Conservation (phyloP, 2,888 invertebrate species). For the Deilephila porcellus region DNA sequence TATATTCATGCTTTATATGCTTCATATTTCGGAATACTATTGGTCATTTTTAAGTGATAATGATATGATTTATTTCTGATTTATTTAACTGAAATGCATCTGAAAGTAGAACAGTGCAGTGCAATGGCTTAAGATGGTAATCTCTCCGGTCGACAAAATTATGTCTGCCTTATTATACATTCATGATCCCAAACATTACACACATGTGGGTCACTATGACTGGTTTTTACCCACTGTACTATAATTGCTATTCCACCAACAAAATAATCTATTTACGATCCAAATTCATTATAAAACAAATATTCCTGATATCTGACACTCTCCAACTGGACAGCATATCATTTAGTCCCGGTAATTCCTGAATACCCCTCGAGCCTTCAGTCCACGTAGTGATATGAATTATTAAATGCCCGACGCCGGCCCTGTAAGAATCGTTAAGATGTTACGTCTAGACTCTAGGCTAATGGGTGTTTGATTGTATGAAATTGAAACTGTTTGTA, state of each 20-base stretch:
- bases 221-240: too few relatives aligned
- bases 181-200: too few relatives aligned
- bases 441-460: neutral
- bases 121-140: too few relatives aligned
- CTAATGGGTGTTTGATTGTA: neutral
- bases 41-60: neutral
- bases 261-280: too few relatives aligned
- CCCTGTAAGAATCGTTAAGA: constrained; percentile 17
- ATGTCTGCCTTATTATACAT: neutral
- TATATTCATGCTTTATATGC: neutral
- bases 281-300: neutral
- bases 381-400: constrained; percentile 36
- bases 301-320: neutral
- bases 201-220: too few relatives aligned
- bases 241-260: too few relatives aligned
- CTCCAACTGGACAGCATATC: neutral
- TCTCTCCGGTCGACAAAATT: too few relatives aligned
- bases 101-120: too few relatives aligned
- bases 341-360: constrained; percentile 30
- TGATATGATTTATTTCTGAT: too few relatives aligned
- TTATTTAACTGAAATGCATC: too few relatives aligned
- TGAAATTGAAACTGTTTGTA: neutral
- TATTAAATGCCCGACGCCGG: constrained; percentile 36
- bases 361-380: constrained; percentile 22
- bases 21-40: neutral